Evolutionary conservation across 2,113 vertebrate genomes (phyloP).

Genomic region (Hippocampus zosterae): DNA sequence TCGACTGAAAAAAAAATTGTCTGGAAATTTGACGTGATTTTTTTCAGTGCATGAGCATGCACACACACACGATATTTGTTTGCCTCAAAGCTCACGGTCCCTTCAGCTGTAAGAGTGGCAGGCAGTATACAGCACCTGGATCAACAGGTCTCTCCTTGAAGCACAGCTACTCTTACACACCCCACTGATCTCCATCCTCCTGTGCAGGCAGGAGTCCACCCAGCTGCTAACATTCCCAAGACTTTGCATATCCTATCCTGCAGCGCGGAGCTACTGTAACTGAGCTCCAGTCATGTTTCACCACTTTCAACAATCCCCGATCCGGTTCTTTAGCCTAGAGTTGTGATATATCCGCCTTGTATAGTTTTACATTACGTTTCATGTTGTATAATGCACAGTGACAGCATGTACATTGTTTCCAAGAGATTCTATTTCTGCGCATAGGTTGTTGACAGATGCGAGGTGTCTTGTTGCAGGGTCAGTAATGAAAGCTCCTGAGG

Average conservation of each 20-base stretch:
- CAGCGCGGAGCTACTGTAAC: conserved; percentile 46
- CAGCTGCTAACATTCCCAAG: conserved; percentile 62
- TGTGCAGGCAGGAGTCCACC: conserved; percentile 40
- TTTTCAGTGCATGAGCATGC: conserved; percentile 15
- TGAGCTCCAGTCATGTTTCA: conserved; percentile 34
- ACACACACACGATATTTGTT: conserved; percentile 14
- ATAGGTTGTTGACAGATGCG: conserved; percentile 43
- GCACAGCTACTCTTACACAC: conserved; percentile 58
- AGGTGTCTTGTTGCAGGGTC: conserved; percentile 35
- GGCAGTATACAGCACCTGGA: conserved; percentile 64
- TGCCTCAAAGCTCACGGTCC: conserved; percentile 35
- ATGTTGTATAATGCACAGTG: conserved; percentile 42
- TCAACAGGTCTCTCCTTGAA: conserved; percentile 57
- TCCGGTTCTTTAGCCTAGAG: conserved; percentile 26
- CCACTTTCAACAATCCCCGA: conserved; percentile 41
- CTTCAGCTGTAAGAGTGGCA: conserved; percentile 52
- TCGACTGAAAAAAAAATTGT: no score
- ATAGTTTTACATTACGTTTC: conserved; percentile 47
- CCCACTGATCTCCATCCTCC: conserved; percentile 52
- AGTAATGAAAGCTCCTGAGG: conserved; percentile 13
- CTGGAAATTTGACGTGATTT: no score
- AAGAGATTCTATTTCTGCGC: conserved; percentile 32
- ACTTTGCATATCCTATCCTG: conserved; percentile 29
- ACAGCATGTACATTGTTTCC: conserved; percentile 23
- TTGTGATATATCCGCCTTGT: conserved; percentile 34